Evolutionary conservation across 2,888 invertebrate genomes (phyloP), one percentile per base, ranked within the genome.

Genomic region (Dendrolimus houi): DNA sequence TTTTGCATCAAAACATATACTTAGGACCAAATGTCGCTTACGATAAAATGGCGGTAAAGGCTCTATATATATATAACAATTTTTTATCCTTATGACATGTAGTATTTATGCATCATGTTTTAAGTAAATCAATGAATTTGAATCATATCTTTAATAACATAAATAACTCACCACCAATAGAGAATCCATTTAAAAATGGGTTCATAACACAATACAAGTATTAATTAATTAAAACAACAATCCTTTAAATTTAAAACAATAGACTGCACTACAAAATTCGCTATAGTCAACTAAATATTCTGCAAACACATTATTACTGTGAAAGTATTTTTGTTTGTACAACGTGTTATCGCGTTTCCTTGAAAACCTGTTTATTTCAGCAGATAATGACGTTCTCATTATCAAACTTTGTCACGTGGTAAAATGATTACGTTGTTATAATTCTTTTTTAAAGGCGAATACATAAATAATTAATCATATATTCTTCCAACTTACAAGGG

Each of bases 181-280:
- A 59, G 63, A 80, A 83, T 0, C 78, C 79, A 61, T 74, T 64
- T 12, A 74, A 55, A 71, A 85, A 85, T 14, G 84, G 85, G 68
- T 85, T 85, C 83, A 60, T 61, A 12, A 47, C 47, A 47, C 47
- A 47, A 47, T 10, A 10, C 8, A 12, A 47, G 8, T 17, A 55
- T 40, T 55, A 54, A 47, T 47, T 10, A 47, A 9, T 47, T 47
- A 9, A 6, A 47, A 47, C 47, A 47, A 47, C 12, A 47, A 29
- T 29, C 29, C 29, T 29, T 29, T 29, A 2, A 29, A 29, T 29
- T 29, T 29, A 29, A 29, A 29, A 29, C 29, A 29, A 29, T 29
- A 29, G 29, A 29, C 29, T 8, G 47, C 47, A 47, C 6, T 29
- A 29, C 29, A 29, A 29, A 29, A 29, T 47, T 10, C 47, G 47